Percentiles rank a stretch among this genome's conserved stretches.
These are phyloP conservation scores for Lasioglossum figueresi DNA, from an alignment of 2,888 invertebrate species.

Conservation along the genomic window DNA sequence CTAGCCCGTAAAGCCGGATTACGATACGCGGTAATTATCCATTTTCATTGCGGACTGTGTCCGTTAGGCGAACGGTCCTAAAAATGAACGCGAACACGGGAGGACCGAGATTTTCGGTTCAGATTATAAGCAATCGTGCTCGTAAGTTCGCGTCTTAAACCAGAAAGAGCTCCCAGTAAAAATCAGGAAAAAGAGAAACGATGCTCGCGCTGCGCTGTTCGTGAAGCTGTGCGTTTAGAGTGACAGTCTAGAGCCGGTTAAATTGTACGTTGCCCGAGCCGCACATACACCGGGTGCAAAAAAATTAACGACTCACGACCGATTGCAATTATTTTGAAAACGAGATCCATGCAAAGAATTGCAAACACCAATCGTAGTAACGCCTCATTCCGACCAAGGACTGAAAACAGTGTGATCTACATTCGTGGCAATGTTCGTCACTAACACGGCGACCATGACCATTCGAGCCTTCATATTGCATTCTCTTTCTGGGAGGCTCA, in stretches of 20 bases:
- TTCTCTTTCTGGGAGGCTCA: not conserved
- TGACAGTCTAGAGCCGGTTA: constrained; percentile 2
- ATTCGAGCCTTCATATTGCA: not conserved
- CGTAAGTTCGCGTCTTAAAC: constrained; percentile 15
- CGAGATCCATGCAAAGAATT: not conserved
- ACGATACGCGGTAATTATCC: constrained; percentile 49
- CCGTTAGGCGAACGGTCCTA: constrained; percentile 30
- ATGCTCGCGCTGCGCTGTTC: not conserved
- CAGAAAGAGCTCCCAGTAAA: not conserved
- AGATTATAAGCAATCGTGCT: constrained; percentile 27
- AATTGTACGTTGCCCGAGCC: constrained; percentile 1
- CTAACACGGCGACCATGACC: not conserved
- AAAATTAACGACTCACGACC: not conserved
- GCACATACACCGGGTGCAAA: not conserved
- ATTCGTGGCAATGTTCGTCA: not conserved
- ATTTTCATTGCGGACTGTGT: constrained; percentile 54
- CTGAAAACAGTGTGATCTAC: not conserved
- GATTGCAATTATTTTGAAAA: not conserved
- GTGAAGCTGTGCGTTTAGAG: constrained; percentile 14
- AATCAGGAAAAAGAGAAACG: not conserved
- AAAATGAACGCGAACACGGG: constrained; percentile 22
- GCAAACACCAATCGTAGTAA: not conserved
- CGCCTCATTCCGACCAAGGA: not conserved
- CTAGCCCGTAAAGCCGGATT: constrained; percentile 50
- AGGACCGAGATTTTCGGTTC: constrained; percentile 14